A percentile compares a stretch with the other conserved stretches of the same genome.
These are phyloP conservation scores for Coreius guichenoti DNA, from an alignment of 2,797 vertebrate species.

Conservation along the genomic window DNA sequence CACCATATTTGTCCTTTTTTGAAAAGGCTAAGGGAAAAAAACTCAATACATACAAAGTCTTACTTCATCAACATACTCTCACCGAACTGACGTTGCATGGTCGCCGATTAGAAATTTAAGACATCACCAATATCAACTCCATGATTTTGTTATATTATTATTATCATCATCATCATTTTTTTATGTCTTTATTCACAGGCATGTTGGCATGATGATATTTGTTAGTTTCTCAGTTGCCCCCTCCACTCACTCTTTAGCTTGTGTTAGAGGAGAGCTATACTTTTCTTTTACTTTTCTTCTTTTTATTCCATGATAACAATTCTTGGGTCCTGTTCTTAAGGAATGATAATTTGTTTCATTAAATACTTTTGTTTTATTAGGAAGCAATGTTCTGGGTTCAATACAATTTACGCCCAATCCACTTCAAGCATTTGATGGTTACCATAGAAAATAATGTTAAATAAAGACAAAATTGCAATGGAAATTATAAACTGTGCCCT, in stretches of 20 bases:
- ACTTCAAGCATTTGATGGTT: background rate
- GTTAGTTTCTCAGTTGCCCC: constrained; percentile 11
- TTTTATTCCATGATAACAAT: constrained; percentile 11
- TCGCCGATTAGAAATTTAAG: background rate
- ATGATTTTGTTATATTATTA: too few relatives aligned
- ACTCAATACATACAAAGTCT: background rate
- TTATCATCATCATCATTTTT: too few relatives aligned
- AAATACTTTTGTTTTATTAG: constrained; percentile 39
- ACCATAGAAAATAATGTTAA: background rate
- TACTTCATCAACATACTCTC: background rate
- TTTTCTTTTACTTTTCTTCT: constrained; percentile 7
- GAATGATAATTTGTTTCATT: constrained; percentile 53
- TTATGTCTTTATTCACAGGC: constrained; percentile 18
- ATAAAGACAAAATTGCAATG: background rate
- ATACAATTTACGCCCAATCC: background rate
- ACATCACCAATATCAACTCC: background rate
- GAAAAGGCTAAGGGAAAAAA: background rate
- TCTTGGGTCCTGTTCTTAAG: constrained; percentile 35
- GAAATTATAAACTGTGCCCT: background rate
- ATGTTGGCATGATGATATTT: constrained; percentile 44
- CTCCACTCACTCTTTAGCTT: background rate
- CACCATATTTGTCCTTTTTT: background rate
- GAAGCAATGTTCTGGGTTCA: constrained; percentile 10
- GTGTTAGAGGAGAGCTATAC: background rate
- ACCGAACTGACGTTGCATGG: background rate